A percentile compares a stretch with the other conserved stretches of the same genome.
Evolutionary conservation across 2,113 vertebrate genomes (phyloP).

Genomic region (Lamprologus speciosus): DNA sequence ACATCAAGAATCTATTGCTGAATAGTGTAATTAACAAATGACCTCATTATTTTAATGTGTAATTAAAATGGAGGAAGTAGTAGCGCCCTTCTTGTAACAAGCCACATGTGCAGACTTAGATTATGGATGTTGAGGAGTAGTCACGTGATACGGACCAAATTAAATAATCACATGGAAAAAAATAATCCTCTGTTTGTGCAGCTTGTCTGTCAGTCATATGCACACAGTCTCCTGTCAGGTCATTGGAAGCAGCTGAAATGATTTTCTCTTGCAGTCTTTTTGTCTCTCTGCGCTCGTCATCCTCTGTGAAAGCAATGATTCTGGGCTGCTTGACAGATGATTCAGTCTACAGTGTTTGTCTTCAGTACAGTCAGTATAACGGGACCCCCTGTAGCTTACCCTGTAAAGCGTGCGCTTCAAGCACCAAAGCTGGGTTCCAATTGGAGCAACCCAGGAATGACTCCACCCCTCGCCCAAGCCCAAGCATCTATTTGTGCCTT

Average conservation of each 20-base stretch:
- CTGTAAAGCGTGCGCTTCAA: accelerated
- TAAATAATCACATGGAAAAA: not conserved
- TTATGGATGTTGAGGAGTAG: not conserved
- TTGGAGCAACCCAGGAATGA: not conserved
- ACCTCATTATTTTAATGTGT: not conserved
- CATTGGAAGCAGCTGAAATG: not conserved
- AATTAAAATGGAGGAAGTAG: not conserved
- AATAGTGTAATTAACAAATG: not conserved
- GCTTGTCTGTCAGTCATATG: not conserved
- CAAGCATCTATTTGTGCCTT: not conserved
- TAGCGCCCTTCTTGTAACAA: not conserved
- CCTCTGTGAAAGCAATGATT: not conserved
- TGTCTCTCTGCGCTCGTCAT: not conserved
- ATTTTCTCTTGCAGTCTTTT: not conserved
- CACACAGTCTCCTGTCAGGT: not conserved
- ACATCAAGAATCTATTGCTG: not conserved
- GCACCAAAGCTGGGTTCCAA: not conserved
- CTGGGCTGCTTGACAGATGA: not conserved
- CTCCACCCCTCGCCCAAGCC: no score
- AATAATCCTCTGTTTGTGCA: not conserved
- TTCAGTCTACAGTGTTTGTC: not conserved
- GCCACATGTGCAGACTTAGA: not conserved
- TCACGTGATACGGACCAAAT: not conserved
- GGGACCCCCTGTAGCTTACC: not conserved
- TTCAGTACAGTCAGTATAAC: not conserved